Conservation (phyloP, 2,797 vertebrate species). For the Rhinichthys osculus region DNA sequence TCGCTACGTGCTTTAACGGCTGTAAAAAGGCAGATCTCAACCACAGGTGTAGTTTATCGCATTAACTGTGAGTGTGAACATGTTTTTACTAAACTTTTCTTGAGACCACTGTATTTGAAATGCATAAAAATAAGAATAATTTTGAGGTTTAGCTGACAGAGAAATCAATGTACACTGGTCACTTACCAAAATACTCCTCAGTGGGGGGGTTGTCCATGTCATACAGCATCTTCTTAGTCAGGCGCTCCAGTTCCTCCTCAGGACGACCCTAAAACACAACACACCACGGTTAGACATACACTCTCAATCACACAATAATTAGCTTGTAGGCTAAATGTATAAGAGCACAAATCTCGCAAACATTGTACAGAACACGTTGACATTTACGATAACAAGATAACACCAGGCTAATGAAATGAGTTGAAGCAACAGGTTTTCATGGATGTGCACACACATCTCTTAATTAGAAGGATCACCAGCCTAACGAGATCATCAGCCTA, state of each 20-base stretch:
- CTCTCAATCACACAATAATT: neutral
- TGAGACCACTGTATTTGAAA: neutral
- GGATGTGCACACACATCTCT: slow-evolving; percentile 9
- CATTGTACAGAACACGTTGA: neutral
- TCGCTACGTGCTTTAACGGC: neutral
- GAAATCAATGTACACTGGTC: neutral
- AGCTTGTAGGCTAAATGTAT: slow-evolving; percentile 10
- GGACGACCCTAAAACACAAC: slow-evolving; percentile 81
- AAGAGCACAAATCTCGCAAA: neutral
- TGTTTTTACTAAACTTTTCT: neutral
- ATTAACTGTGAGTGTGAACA: neutral
- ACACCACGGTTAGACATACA: slow-evolving; percentile 24
- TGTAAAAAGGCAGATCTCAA: neutral
- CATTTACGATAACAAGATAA: slow-evolving; percentile 12
- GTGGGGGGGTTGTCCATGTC: slow-evolving; percentile 98
- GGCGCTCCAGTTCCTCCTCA: slow-evolving; percentile 95
- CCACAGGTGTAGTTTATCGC: neutral
- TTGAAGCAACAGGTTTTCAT: slow-evolving; percentile 30
- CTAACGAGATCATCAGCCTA: slow-evolving; percentile 16
- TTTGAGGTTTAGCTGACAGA: neutral
- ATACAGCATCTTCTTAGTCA: slow-evolving; percentile 98
- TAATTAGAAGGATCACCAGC: slow-evolving; percentile 36
- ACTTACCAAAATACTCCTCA: slow-evolving; percentile 95
- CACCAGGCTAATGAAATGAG: slow-evolving; percentile 21
- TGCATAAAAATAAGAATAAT: neutral